phyloP scores from a whole-genome alignment of 2,888 invertebrate genomes.

The Disparrhopalites patrizii region DNA sequence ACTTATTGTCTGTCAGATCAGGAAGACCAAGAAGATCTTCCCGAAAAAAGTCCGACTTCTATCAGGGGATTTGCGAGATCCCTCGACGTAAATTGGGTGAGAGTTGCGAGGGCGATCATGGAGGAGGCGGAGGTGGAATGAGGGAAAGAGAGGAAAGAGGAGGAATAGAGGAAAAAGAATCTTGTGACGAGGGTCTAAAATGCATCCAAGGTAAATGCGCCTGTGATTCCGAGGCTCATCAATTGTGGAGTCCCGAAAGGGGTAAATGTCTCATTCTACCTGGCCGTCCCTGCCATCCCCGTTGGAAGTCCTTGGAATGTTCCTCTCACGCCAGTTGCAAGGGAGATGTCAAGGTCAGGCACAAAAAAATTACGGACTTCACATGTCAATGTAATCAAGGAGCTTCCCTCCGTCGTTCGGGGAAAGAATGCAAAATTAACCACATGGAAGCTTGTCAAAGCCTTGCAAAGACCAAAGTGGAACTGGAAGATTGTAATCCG shows the following conservation, averaged over 20 bases:
- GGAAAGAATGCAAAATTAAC: neutral
- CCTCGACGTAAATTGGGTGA: neutral
- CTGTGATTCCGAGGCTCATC: neutral
- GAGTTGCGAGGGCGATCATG: neutral
- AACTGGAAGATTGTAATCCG: too few relatives aligned
- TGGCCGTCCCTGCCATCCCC: neutral
- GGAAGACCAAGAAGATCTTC: neutral
- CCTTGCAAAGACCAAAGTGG: too few relatives aligned
- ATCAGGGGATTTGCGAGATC: neutral
- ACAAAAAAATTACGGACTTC: too few relatives aligned
- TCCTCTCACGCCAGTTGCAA: too few relatives aligned
- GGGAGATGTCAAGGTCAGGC: too few relatives aligned
- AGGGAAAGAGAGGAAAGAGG: neutral
- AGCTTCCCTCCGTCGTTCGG: too few relatives aligned
- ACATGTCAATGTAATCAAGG: neutral
- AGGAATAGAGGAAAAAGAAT: neutral
- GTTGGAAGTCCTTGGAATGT: neutral
- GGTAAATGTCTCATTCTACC: neutral
- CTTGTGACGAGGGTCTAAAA: neutral
- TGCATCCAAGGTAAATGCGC: neutral
- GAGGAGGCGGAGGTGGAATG: neutral
- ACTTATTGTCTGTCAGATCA: neutral
- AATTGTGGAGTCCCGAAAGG: neutral
- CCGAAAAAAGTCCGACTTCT: neutral
- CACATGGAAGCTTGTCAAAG: neutral